Percentiles rank a stretch among this genome's conserved stretches.
Conservation (phyloP, 2,113 vertebrate genomes). For the Atrichornis clamosus region DNA sequence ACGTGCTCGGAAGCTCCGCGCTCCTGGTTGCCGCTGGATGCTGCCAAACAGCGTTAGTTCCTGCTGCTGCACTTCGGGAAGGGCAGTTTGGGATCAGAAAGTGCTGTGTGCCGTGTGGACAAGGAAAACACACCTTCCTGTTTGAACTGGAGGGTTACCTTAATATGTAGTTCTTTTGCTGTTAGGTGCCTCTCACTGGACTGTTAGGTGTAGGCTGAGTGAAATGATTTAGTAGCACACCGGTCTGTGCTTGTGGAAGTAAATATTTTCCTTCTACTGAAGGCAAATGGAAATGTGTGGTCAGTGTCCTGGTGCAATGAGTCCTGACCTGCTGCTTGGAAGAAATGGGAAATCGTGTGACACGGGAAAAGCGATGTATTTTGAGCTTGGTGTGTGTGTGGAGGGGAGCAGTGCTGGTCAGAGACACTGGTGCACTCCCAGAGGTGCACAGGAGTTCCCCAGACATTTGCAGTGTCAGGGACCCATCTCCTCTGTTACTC, state of each 20-base stretch:
- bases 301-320: neutral
- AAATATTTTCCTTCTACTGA: neutral
- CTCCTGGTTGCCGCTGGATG: neutral
- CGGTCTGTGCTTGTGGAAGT: neutral
- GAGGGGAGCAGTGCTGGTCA: neutral
- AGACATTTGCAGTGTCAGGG: fast-evolving
- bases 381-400: neutral
- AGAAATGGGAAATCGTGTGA: neutral
- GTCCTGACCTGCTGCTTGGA: neutral
- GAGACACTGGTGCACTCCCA: neutral
- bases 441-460: neutral
- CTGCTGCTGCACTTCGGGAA: neutral
- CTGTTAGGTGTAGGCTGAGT: neutral
- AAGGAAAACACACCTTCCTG: neutral
- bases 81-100: neutral
- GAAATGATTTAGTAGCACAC: neutral
- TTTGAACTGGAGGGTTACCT: neutral
- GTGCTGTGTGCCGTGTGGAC: fast-evolving
- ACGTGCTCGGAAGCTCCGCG: fast-evolving
- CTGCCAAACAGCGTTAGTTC: fast-evolving
- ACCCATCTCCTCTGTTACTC: neutral
- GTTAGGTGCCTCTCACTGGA: neutral
- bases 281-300: neutral
- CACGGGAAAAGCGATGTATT: fast-evolving
- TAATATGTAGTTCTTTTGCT: fast-evolving